A percentile compares a stretch with the other conserved stretches of the same genome.
Conservation (phyloP, 2,797 vertebrate genomes). For the Malacoctenus gilli region DNA sequence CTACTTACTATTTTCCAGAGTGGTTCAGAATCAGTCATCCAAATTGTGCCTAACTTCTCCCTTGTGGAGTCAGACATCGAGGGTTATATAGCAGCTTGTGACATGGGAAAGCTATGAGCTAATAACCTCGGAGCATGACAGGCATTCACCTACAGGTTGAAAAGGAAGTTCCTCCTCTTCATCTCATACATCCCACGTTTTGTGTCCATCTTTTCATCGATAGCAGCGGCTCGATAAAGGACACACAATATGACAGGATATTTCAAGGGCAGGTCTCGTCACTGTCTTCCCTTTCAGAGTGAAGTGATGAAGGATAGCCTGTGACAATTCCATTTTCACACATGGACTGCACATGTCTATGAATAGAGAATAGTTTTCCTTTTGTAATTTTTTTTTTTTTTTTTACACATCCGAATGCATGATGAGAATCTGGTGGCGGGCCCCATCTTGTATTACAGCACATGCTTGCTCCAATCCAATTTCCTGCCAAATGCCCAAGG, state of each 20-base stretch:
- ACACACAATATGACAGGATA: slow-evolving; percentile 35
- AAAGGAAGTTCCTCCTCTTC: slow-evolving; percentile 6
- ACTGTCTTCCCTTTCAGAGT: slow-evolving; percentile 25
- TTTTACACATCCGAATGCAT: slow-evolving; percentile 35
- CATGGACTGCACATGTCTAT: slow-evolving; percentile 18
- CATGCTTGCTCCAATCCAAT: slow-evolving; percentile 53
- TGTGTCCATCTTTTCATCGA: slow-evolving; percentile 11
- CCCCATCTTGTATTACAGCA: slow-evolving; percentile 44
- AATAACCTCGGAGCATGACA: no score
- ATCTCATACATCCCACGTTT: slow-evolving; percentile 8
- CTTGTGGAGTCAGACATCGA: no score
- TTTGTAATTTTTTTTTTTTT: slow-evolving; percentile 15
- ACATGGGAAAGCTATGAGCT: no score
- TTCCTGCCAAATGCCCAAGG: slow-evolving; percentile 57
- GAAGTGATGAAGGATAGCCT: slow-evolving; percentile 36
- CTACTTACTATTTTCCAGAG: no score
- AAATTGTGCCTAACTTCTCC: no score
- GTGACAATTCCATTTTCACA: slow-evolving; percentile 42
- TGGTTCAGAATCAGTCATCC: no score
- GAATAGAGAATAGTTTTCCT: slow-evolving; percentile 41
- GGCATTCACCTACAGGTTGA: no score
- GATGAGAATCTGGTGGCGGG: slow-evolving; percentile 23
- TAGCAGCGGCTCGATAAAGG: slow-evolving; percentile 21
- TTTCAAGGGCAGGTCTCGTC: slow-evolving; percentile 41
- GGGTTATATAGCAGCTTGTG: no score